Base-by-base conservation (phyloP, 2,113 vertebrate genomes). In the Leuciscus idus region DNA sequence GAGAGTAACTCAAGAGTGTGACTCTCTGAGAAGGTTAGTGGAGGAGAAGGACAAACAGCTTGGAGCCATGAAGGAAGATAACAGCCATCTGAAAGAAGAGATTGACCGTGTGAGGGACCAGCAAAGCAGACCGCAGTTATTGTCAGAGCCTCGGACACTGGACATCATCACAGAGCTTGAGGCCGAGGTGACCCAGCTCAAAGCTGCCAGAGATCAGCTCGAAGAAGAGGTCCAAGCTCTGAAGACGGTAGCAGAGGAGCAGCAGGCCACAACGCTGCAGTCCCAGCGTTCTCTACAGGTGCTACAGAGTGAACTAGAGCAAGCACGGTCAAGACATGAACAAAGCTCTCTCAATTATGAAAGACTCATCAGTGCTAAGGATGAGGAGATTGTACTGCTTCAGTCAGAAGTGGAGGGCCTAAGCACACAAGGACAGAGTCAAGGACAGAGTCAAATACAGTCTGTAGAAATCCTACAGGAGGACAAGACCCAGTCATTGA, bases 81-180 rank as follows among this genome's bases (percentile, higher is more conserved):
- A 98, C 90, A 99, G 96, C 87, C 98, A 99, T 86, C 92, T 99
- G 73, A 97, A 98, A 80, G 98, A 99, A 91, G 97, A 99, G 91
- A 95, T 99, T 0, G 98, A 99, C 59, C 94, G 97, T 0, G 84
- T 98, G 64, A 92, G 95, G 73, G 98, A 99, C 84, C 97, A 99
- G 87, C 98, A 99, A 33, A 97, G 95, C 90, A 93, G 97, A 85
- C 92, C 95, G 0, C 90, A 84, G 0, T 87, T 92, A 30, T 85
- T 91, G 64, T 90, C 96, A 11, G 98, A 98, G 76, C 96, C 96
- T 1, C 96, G 95, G 91, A 95, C 97, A 2, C 92, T 97, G 19
- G 97, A 97, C 84, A 95, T 97, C 72, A 94, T 97, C 77, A 95
- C 96, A 6, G 98, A 99, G 87, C 95, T 99, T 61, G 97, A 99